Evolutionary conservation across 2,888 invertebrate species (phyloP).

Genomic region (Habrosyne pyritoides): DNA sequence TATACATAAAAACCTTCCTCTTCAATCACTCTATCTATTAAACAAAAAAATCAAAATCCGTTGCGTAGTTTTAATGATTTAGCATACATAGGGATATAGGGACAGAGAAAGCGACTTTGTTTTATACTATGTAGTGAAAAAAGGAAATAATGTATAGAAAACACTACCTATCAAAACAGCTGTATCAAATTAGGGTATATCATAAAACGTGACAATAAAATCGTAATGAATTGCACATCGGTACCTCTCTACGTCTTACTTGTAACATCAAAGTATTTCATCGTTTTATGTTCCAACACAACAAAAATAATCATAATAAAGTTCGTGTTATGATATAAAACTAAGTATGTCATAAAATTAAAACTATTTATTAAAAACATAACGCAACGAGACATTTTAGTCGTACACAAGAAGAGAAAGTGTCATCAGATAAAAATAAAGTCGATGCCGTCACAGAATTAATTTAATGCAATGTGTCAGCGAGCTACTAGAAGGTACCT

Average conservation of each 20-base stretch:
- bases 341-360: not conserved
- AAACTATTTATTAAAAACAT: not conserved
- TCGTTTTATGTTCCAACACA: slow-evolving; percentile 30
- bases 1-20: no score
- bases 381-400: not conserved
- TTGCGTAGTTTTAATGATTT: no score
- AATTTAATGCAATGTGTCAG: not conserved
- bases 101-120: no score
- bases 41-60: no score
- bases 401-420: not conserved
- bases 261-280: slow-evolving; percentile 40
- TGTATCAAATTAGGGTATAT: slow-evolving; percentile 34
- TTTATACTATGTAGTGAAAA: no score
- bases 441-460: no score
- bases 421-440: not conserved
- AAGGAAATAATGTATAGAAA: slow-evolving; percentile 1
- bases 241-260: slow-evolving; percentile 21
- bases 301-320: slow-evolving; percentile 35
- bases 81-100: no score
- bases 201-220: slow-evolving; percentile 53
- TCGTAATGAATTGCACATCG: slow-evolving; percentile 51
- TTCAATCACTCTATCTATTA: no score
- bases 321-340: not conserved
- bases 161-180: slow-evolving; percentile 17
- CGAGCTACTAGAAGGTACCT: not conserved